phyloP scores from a whole-genome alignment of 2,888 invertebrate species.

The Phrixothrix hirtus region DNA sequence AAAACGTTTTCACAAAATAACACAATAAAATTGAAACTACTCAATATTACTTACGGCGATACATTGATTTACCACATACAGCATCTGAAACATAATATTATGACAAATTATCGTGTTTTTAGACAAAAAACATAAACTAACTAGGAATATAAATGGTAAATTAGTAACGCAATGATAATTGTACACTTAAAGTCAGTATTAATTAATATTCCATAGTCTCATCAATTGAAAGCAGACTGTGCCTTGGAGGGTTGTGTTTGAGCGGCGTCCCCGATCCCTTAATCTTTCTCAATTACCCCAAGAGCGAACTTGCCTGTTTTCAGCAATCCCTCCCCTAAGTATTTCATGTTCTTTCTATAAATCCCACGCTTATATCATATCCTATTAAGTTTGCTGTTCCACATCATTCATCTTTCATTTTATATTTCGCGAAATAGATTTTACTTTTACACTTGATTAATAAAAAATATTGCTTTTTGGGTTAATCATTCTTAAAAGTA shows the following conservation, averaged over 20 bases:
- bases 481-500: too few species aligned
- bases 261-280: conserved; percentile 53
- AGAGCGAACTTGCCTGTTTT: conserved; percentile 41
- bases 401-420: not conserved
- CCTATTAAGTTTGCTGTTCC: conserved; percentile 13
- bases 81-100: too few species aligned
- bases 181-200: conserved; percentile 50
- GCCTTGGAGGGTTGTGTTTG: conserved; percentile 50
- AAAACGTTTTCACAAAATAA: too few species aligned
- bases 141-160: too few species aligned
- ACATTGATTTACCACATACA: too few species aligned
- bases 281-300: conserved; percentile 53
- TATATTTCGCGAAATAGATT: not conserved
- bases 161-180: too few species aligned
- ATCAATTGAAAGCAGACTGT: conserved; percentile 53
- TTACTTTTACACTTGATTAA: too few species aligned
- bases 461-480: too few species aligned
- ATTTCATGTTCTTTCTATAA: conserved; percentile 18
- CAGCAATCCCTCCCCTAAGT: conserved; percentile 33
- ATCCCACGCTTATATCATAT: conserved; percentile 14
- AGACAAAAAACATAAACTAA: too few species aligned
- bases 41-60: too few species aligned
- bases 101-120: too few species aligned
- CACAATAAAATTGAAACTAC: too few species aligned
- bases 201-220: conserved; percentile 53